Conservation (phyloP, 1,140 invertebrate genomes). For the Drosophila yakuba region DNA sequence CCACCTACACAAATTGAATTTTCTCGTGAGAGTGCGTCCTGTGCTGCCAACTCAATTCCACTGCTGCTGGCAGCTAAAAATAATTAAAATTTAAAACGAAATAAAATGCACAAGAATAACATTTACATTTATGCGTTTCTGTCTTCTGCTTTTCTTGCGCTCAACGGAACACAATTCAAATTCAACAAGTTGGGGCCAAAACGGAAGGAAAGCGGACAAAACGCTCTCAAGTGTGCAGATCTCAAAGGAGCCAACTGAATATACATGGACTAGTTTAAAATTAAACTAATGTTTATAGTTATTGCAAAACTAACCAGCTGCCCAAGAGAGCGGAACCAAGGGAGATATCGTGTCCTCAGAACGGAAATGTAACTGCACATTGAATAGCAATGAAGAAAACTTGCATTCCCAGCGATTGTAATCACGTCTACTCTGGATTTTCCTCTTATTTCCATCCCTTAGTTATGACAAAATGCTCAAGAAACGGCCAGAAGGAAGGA, state of each 20-base stretch:
- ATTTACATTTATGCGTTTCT: conserved; percentile 75
- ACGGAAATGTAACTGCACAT: conserved; percentile 56
- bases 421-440: conserved; percentile 28
- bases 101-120: conserved; percentile 76
- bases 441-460: not conserved
- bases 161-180: conserved; percentile 62
- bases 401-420: conserved; percentile 34
- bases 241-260: conserved; percentile 39
- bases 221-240: conserved; percentile 50
- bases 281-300: conserved; percentile 74
- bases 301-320: conserved; percentile 57
- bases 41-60: conserved; percentile 1
- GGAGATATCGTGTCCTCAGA: conserved; percentile 1
- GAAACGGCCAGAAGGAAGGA: conserved; percentile 29
- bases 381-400: conserved; percentile 51
- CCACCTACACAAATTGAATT: conserved; percentile 44
- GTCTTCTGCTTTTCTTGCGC: conserved; percentile 21
- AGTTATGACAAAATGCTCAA: conserved; percentile 24
- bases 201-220: conserved; percentile 36
- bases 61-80: conserved; percentile 60
- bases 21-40: conserved; percentile 40
- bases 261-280: conserved; percentile 69
- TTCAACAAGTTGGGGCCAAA: conserved; percentile 63
- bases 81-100: conserved; percentile 76
- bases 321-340: conserved; percentile 26